A percentile compares a stretch with the other conserved stretches of the same genome.
phyloP scores from a whole-genome alignment of 2,888 invertebrate genomes.

The Amblyteles armatorius region DNA sequence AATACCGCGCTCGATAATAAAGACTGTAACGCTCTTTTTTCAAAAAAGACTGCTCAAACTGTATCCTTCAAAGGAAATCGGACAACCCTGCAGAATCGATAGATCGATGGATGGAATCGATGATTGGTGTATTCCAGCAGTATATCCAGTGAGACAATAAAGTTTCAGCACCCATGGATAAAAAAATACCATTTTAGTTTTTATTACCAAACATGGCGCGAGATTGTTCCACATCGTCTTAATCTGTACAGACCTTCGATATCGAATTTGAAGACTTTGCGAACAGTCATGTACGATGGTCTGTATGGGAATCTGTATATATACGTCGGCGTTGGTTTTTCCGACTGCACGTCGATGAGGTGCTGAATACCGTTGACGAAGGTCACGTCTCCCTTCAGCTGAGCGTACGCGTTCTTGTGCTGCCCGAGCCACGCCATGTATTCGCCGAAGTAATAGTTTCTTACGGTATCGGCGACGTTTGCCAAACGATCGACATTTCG shows the following conservation, averaged over 20 bases:
- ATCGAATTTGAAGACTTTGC: constrained; percentile 24
- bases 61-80: no score
- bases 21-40: no score
- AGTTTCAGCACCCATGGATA: no score
- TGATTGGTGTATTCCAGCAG: no score
- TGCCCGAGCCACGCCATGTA: constrained; percentile 77
- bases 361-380: constrained; percentile 85
- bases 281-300: constrained; percentile 52
- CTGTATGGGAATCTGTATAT: constrained; percentile 87
- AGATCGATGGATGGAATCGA: no score
- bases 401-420: constrained; percentile 84
- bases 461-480: constrained; percentile 78
- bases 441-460: constrained; percentile 85
- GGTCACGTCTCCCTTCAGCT: constrained; percentile 86
- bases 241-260: constrained; percentile 30
- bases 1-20: no score
- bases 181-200: no score
- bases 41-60: no score
- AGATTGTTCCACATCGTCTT: no score
- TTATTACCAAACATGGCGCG: no score
- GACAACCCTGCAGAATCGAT: no score
- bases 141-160: no score
- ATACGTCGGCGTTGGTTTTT: constrained; percentile 85
- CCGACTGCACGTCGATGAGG: constrained; percentile 82
- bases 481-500: constrained; percentile 73